Evolutionary conservation across 2,797 vertebrate species (phyloP), one percentile per base, ranked within the genome.

Genomic region (Cyclopterus lumpus): DNA sequence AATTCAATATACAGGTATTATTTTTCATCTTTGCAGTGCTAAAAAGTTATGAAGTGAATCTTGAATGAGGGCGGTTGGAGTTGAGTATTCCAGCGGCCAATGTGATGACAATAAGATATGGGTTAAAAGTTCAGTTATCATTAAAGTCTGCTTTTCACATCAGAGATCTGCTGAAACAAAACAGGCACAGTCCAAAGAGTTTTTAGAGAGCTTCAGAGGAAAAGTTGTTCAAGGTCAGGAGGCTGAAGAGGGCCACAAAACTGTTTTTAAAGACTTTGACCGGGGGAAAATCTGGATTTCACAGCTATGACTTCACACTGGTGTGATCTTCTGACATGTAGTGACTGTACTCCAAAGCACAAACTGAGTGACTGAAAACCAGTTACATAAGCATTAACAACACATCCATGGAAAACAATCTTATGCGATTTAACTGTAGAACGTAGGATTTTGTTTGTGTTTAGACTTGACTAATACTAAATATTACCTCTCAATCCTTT

Each of bases 71-170:
- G 8, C 24, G 5, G 6, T 44, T 48, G 12, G 30, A 69, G 49
- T 40, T 34, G 1, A 32, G 46, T 70, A 54, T 68, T 65, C 42
- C 63, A 57, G 58, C 65, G 48, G 61, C 59, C 46, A 11, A 20
- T 55, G 59, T 46, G 73, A 83, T 79, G 77, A 73, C 59, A 68
- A 67, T 67, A 74, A 71, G 66, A 61, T 71, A 40, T 9, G 63
- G 72, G 74, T 82, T 73, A 61, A 77, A 63, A 77, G 78, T 86
- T 90, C 62, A 85, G 36, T 85, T 86, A 85, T 82, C 68, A 77
- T 79, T 73, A 46, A 81, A 77, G 71, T 66, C 81, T 85, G 77
- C 40, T 82, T 73, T 84, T 80, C 74, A 80, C 79, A 84, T 82
- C 71, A 67, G 73, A 79, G 74, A 77, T 75, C 67, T 77, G 71